phyloP scores from a whole-genome alignment of 2,888 invertebrate species.

The Arctia plantaginis region DNA sequence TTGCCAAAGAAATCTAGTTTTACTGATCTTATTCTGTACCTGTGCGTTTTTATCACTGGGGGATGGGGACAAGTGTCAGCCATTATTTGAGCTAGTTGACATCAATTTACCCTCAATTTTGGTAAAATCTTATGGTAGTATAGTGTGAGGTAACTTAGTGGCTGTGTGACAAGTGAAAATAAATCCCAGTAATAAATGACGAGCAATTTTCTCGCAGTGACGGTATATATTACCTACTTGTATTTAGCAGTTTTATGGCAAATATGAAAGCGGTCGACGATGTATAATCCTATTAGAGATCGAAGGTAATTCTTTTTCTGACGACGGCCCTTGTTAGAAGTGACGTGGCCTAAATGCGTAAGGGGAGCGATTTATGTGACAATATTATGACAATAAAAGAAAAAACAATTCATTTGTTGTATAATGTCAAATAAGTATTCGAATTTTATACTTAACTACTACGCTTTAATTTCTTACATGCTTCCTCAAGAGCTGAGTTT shows the following conservation, averaged over 20 bases:
- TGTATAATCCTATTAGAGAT: slow-evolving; percentile 66
- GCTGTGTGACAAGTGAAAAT: neutral
- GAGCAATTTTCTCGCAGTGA: neutral
- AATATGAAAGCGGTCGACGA: slow-evolving; percentile 53
- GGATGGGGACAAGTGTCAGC: neutral
- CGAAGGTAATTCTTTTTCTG: slow-evolving; percentile 69
- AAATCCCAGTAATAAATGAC: neutral
- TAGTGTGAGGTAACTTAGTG: neutral
- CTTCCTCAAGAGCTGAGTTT: too few species aligned
- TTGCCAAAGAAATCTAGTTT: neutral
- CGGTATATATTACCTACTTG: slow-evolving; percentile 24
- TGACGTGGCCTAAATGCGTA: slow-evolving; percentile 20
- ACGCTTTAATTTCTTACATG: too few species aligned
- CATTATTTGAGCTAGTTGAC: neutral
- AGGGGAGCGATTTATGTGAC: slow-evolving; percentile 19
- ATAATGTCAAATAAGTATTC: neutral
- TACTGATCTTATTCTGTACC: too few species aligned
- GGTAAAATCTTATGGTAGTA: neutral
- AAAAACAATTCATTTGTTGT: neutral
- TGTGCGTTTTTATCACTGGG: too few species aligned
- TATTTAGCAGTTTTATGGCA: slow-evolving; percentile 36
- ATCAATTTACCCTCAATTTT: neutral
- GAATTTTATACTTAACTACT: too few species aligned
- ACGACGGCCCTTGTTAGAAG: slow-evolving; percentile 57
- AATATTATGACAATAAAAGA: neutral